Percentiles rank a stretch among this genome's conserved stretches.
Conservation (phyloP, 2,888 invertebrate genomes). For the Brenthis daphne region DNA sequence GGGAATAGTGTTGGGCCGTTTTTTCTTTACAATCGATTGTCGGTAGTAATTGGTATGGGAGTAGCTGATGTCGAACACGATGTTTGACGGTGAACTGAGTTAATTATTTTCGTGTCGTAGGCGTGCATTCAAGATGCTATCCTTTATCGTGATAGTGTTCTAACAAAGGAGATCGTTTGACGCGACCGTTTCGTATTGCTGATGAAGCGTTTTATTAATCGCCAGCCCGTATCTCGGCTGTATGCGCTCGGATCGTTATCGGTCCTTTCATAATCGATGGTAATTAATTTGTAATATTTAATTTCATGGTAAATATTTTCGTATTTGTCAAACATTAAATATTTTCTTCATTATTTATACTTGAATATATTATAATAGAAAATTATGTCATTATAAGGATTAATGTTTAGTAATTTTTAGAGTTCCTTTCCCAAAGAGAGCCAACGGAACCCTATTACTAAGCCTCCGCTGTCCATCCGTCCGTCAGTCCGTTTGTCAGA, state of each 20-base stretch:
- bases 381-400: too few species aligned
- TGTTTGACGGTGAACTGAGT: conserved; percentile 74
- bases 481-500: too few species aligned
- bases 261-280: conserved; percentile 14
- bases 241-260: conserved; percentile 22
- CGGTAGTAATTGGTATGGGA: conserved; percentile 80
- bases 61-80: conserved; percentile 78
- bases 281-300: conserved; percentile 14
- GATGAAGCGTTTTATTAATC: conserved; percentile 34
- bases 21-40: conserved; percentile 67
- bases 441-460: too few species aligned
- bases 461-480: too few species aligned
- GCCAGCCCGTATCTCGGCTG: conserved; percentile 13
- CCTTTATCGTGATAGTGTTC: conserved; percentile 62
- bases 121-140: conserved; percentile 71
- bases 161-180: conserved; percentile 62
- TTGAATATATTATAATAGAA: neutral
- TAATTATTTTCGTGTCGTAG: conserved; percentile 81
- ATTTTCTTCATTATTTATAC: neutral
- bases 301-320: conserved; percentile 8
- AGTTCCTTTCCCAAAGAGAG: too few species aligned
- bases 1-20: conserved; percentile 67
- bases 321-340: conserved; percentile 7
- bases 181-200: conserved; percentile 55
- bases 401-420: too few species aligned